Base-by-base conservation (phyloP, 1,140 invertebrate genomes). In the Dolichoris vasculosae region DNA sequence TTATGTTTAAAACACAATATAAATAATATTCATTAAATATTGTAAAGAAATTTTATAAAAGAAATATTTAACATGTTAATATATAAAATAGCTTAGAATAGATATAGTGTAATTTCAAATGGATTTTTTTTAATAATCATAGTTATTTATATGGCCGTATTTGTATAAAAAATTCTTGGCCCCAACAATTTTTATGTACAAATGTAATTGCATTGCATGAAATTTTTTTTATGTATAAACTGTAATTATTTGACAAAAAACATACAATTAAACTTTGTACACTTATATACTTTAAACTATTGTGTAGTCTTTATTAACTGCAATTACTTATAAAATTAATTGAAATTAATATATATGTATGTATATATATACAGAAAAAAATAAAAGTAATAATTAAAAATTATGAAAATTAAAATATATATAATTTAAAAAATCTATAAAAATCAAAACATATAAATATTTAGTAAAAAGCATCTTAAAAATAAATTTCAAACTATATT, bases 121-220 rank as follows among this genome's bases (percentile, higher is more conserved):
- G 38, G 13, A 63, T 67, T 46, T 79, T 71, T 40, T 78, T 51
- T 51, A 51, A 51, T 51, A 51, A 15, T 73, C 17, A 75, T 23
- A 35, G 7, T 76, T 59, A 84, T 79, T 46, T 55, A 26, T 40
- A 80, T 51, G 83, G 77, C 83, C 83, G 64, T 85, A 85, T 85
- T 85, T 85, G 48, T 85, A 85, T 64, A 80, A 80, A 85, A 85
- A 79, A n/a, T 51, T 38, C 46, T 85, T 85, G 76, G 76, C 83
- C 83, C 83, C 83, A 79, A 80, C 55, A 85, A 73, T 71, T 79
- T 77, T 46, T 85, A 85, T 85, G n/a, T 85, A 85, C 83, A 84
- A 83, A 48, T 76, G 15, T 76, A 76, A 79, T 51, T 51, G 76
- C 35, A 69, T 67, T 78, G 26, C 30, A 55, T 48, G 43, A 84